Evolutionary conservation across 2,888 invertebrate genomes (phyloP).

Genomic region (Hedychridium roseum): DNA sequence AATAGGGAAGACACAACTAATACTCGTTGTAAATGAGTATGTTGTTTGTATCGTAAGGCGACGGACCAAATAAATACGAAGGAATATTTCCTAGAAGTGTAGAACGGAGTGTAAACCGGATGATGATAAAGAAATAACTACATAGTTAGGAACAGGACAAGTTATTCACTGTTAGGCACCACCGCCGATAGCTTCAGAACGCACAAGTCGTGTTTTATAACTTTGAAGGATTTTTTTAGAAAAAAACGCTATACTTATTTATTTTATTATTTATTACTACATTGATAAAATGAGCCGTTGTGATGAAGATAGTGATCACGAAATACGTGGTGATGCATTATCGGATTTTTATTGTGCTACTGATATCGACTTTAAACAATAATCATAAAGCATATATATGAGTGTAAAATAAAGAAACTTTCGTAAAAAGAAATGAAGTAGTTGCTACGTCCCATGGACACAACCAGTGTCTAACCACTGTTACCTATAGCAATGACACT

Average conservation of each 20-base stretch:
- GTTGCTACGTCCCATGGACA: too few relatives aligned
- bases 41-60: constrained; percentile 12
- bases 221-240: constrained; percentile 13
- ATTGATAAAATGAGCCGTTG: constrained; percentile 20
- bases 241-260: too few relatives aligned
- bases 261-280: constrained; percentile 16
- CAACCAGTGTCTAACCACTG: too few relatives aligned
- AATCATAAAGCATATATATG: too few relatives aligned
- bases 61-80: too few relatives aligned
- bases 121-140: too few relatives aligned
- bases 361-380: too few relatives aligned
- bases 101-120: constrained; percentile 8
- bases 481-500: too few relatives aligned
- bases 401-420: too few relatives aligned
- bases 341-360: too few relatives aligned
- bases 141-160: too few relatives aligned
- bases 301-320: constrained; percentile 15
- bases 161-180: constrained; percentile 8
- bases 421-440: too few relatives aligned
- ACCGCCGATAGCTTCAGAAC: constrained; percentile 6
- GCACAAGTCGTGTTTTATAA: constrained; percentile 13
- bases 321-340: constrained; percentile 11
- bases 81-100: constrained; percentile 6
- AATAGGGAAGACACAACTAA: not conserved
- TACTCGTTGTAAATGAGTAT: constrained; percentile 3